phyloP scores from a whole-genome alignment of 2,888 invertebrate species.

The Hypselothyrea guttata region DNA sequence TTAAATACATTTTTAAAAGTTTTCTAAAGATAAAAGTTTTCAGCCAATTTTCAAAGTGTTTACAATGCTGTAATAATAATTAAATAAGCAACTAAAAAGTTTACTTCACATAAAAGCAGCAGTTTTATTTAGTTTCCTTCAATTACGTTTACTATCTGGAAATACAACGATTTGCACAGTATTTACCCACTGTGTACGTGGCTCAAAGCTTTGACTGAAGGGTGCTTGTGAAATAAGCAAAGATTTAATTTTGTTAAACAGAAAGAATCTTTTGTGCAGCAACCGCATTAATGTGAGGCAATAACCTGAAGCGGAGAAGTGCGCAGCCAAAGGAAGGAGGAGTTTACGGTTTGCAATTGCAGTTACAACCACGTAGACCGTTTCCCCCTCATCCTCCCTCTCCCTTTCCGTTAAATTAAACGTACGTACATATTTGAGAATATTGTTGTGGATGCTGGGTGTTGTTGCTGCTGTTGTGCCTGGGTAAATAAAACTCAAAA shows the following conservation, averaged over 20 bases:
- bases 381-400: conserved; percentile 28
- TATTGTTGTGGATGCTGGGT: conserved; percentile 18
- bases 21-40: too few relatives aligned
- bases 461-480: conserved; percentile 26
- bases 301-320: conserved; percentile 36
- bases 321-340: not conserved
- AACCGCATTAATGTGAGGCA: conserved; percentile 26
- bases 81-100: too few relatives aligned
- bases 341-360: conserved; percentile 3
- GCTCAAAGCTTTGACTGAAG: not conserved
- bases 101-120: too few relatives aligned
- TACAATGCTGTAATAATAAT: too few relatives aligned
- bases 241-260: conserved; percentile 14
- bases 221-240: not conserved
- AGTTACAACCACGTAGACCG: conserved; percentile 12
- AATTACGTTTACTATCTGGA: too few relatives aligned
- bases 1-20: too few relatives aligned
- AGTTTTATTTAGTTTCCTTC: too few relatives aligned
- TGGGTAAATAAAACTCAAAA: conserved; percentile 69
- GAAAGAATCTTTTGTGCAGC: conserved; percentile 12
- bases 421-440: conserved; percentile 23
- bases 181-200: not conserved
- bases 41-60: too few relatives aligned
- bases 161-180: too few relatives aligned
- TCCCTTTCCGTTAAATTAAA: conserved; percentile 56